Conservation (phyloP, 2,888 invertebrate genomes). For the Acronicta psi region DNA sequence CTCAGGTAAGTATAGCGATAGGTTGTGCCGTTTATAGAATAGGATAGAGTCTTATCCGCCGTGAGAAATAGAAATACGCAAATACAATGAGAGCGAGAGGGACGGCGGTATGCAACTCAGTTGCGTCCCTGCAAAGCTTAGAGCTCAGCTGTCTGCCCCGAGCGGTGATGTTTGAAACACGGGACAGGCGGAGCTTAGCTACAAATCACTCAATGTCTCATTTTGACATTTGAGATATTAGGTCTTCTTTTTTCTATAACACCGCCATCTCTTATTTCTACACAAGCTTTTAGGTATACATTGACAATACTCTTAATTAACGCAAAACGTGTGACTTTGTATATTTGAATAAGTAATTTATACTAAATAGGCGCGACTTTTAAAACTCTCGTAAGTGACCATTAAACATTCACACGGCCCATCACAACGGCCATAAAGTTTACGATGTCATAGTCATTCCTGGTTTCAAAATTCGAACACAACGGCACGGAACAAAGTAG, state of each 20-base stretch:
- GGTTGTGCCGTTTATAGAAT: constrained; percentile 85
- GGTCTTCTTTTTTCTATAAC: constrained; percentile 87
- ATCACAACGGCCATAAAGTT: constrained; percentile 79
- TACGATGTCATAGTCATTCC: constrained; percentile 75
- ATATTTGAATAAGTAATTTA: constrained; percentile 13
- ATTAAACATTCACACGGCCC: constrained; percentile 78
- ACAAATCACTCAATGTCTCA: constrained; percentile 90
- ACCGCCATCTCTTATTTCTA: constrained; percentile 83
- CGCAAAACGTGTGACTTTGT: constrained; percentile 12
- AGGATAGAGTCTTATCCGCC: constrained; percentile 79
- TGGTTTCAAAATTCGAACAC: constrained; percentile 75
- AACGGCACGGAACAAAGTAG: constrained; percentile 66
- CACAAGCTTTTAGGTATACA: constrained; percentile 57
- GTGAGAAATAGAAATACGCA: constrained; percentile 74
- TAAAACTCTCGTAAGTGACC: constrained; percentile 57
- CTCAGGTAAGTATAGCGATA: constrained; percentile 87
- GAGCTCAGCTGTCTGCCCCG: constrained; percentile 87
- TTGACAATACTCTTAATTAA: constrained; percentile 48
- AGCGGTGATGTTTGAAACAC: constrained; percentile 90
- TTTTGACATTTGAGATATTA: constrained; percentile 90
- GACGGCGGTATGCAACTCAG: constrained; percentile 79
- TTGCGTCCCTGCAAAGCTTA: constrained; percentile 83
- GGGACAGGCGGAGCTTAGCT: constrained; percentile 90
- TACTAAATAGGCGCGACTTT: constrained; percentile 2
- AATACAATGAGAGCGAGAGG: constrained; percentile 69